Evolutionary conservation across 37 sponge, comb jelly and placozoan genomes (phyloP).

Genomic region (Corticium candelabrum): DNA sequence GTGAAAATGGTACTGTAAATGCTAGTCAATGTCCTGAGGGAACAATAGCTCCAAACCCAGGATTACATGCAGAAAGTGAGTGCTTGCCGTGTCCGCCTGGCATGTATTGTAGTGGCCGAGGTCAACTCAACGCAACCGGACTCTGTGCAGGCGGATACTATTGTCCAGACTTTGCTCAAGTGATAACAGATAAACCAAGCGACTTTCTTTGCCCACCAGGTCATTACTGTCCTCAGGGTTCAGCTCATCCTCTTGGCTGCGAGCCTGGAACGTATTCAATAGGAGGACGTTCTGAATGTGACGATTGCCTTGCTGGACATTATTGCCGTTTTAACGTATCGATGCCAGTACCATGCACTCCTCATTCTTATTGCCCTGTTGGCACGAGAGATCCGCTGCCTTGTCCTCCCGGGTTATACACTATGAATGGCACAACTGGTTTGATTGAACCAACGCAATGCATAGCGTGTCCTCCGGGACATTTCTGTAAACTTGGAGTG

Average conservation of each 20-base stretch:
- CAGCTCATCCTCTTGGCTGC: neutral
- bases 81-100: constrained; percentile 30
- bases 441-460: neutral
- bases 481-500: neutral
- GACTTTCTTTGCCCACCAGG: constrained; percentile 22
- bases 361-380: neutral
- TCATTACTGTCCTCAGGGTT: constrained; percentile 19
- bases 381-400: neutral
- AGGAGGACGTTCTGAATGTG: neutral
- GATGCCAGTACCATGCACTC: constrained; percentile 8
- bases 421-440: neutral
- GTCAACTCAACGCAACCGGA: neutral
- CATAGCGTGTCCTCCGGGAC: neutral
- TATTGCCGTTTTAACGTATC: constrained; percentile 5
- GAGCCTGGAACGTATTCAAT: constrained; percentile 22
- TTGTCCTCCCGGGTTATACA: constrained; percentile 5
- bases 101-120: constrained; percentile 14
- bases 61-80: neutral
- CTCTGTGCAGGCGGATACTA: constrained; percentile 22
- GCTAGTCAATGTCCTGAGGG: constrained; percentile 17
- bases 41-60: constrained; percentile 1
- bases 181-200: neutral
- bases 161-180: constrained; percentile 11
- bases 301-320: constrained; percentile 19
- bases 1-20: constrained; percentile 17